A percentile compares a stretch with the other conserved stretches of the same genome.
Conservation (phyloP, 2,797 vertebrate species). For the Sebastolobus alascanus region DNA sequence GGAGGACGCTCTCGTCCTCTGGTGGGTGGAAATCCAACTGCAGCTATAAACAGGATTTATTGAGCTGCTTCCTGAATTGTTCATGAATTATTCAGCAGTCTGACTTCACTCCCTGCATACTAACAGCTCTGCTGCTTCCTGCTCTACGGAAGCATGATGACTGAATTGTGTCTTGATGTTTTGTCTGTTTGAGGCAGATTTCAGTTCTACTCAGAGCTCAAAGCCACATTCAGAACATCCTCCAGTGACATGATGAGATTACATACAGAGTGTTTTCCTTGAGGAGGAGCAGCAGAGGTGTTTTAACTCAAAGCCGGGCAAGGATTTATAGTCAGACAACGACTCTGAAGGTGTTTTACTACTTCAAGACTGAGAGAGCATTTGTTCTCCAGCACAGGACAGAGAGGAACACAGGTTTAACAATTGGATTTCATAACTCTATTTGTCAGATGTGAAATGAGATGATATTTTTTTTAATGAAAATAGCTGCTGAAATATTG, state of each 20-base stretch:
- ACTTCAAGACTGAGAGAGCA: neutral
- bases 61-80: neutral
- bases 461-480: neutral
- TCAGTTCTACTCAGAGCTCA: neutral
- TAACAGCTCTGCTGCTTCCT: constrained; percentile 49
- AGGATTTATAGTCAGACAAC: neutral
- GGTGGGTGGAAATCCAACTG: constrained; percentile 24
- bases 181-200: constrained; percentile 19
- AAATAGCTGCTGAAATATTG: neutral
- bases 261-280: neutral
- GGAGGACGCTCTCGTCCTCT: constrained; percentile 30
- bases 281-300: neutral
- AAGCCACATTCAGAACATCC: neutral
- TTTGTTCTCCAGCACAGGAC: neutral
- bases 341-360: constrained; percentile 1
- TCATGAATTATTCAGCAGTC: constrained; percentile 65
- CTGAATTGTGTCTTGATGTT: constrained; percentile 27
- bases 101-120: constrained; percentile 37
- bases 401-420: neutral
- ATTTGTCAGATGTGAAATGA: neutral
- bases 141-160: neutral
- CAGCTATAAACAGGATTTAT: constrained; percentile 9
- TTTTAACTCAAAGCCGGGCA: neutral
- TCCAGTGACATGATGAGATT: constrained; percentile 1
- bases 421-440: neutral